phyloP scores from a whole-genome alignment of 1,140 invertebrate genomes.

The Drosophila baimaii region DNA sequence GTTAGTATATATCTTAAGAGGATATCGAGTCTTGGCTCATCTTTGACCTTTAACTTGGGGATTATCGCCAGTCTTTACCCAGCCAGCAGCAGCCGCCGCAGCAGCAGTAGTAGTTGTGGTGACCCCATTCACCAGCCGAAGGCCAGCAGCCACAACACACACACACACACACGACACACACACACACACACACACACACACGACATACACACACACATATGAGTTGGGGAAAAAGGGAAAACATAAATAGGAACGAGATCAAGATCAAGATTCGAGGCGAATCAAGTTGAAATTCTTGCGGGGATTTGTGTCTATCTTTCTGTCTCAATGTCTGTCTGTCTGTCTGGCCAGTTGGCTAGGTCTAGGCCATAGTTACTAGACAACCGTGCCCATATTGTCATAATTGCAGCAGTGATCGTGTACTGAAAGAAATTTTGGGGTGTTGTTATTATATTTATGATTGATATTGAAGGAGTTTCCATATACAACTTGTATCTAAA shows the following conservation, averaged over 20 bases:
- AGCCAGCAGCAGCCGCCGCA: too few relatives aligned
- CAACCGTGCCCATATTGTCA: conserved; percentile 14
- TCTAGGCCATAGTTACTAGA: conserved; percentile 46
- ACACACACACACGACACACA: neutral
- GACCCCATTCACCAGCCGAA: conserved; percentile 27
- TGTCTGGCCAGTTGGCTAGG: conserved; percentile 38
- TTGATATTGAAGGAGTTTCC: too few relatives aligned
- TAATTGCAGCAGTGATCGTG: conserved; percentile 11
- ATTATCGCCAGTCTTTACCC: neutral
- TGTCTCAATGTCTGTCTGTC: neutral
- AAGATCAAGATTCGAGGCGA: conserved; percentile 49
- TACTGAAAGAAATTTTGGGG: conserved; percentile 5
- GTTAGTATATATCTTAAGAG: neutral
- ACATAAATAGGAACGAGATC: conserved; percentile 44
- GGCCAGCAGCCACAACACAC: conserved; percentile 8
- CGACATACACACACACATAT: neutral
- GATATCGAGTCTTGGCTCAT: neutral
- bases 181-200: neutral
- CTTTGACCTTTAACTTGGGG: conserved; percentile 29
- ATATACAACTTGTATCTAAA: too few relatives aligned
- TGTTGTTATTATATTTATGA: neutral
- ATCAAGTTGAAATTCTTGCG: conserved; percentile 40
- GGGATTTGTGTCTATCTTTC: conserved; percentile 29
- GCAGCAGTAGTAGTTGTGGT: neutral
- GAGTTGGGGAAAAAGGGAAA: neutral